A percentile compares a stretch with the other conserved stretches of the same genome.
Conservation (phyloP, 2,113 vertebrate species). For the Burhinus bistriatus region DNA sequence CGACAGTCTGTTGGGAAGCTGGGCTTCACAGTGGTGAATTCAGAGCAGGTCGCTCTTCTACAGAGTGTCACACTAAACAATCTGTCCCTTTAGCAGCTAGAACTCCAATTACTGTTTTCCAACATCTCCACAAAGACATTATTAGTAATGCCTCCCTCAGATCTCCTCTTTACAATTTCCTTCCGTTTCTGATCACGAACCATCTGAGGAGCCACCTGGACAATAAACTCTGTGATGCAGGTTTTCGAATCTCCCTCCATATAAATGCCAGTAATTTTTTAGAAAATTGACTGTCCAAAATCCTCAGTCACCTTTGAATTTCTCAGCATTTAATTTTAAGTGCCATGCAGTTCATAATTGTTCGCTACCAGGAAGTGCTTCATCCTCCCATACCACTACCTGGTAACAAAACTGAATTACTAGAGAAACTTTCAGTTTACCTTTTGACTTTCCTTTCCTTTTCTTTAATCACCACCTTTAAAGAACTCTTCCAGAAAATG, state of each 20-base stretch:
- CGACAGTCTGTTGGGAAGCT: accelerated
- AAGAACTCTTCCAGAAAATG: background rate
- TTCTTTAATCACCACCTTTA: background rate
- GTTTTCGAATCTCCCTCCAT: background rate
- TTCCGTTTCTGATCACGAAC: background rate
- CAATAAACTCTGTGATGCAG: background rate
- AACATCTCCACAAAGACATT: background rate
- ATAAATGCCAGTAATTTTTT: background rate
- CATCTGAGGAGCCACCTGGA: background rate
- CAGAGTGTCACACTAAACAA: background rate
- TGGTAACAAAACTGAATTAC: background rate
- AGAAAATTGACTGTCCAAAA: background rate
- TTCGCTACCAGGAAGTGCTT: background rate
- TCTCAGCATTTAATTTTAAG: background rate
- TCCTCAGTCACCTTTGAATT: background rate
- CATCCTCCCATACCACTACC: background rate
- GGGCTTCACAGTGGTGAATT: background rate
- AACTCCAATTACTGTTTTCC: background rate
- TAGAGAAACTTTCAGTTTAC: background rate
- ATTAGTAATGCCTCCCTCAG: background rate
- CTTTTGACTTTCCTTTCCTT: background rate
- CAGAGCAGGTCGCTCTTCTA: background rate
- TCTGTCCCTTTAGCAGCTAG: background rate
- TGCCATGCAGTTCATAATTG: background rate
- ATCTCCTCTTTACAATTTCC: background rate